Evolutionary conservation across 37 sponge, comb jelly and placozoan genomes (phyloP).

Genomic region (Oscarella lobularis): DNA sequence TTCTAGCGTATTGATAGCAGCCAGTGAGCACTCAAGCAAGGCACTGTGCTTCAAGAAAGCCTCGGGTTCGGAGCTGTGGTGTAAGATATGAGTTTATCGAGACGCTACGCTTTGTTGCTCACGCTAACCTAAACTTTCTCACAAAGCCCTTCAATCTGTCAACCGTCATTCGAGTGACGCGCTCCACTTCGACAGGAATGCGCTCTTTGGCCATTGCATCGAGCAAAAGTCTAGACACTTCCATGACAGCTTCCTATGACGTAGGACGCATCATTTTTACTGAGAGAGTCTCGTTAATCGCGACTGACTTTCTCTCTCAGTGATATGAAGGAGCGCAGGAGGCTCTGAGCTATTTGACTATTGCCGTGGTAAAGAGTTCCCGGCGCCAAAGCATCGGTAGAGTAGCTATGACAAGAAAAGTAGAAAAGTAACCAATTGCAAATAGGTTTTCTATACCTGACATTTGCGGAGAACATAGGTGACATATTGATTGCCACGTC

Average conservation of each 20-base stretch:
- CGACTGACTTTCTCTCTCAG: background rate
- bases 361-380: background rate
- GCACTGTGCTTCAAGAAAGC: background rate
- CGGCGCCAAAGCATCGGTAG: background rate
- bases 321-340: background rate
- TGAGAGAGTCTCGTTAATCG: no score
- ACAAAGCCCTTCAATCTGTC: background rate
- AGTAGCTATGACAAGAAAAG: background rate
- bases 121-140: background rate
- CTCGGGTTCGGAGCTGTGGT: background rate
- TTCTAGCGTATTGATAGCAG: background rate
- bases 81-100: no score
- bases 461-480: background rate
- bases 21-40: background rate
- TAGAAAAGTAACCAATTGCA: no score
- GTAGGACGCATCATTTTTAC: no score
- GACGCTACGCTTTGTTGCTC: no score
- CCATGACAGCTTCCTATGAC: background rate
- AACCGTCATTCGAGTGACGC: background rate
- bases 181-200: background rate
- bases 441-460: background rate
- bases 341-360: background rate
- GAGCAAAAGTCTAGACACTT: background rate
- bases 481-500: background rate
- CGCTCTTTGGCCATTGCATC: background rate